These are phyloP conservation scores for Bos javanicus DNA, from an alignment of 2,113 vertebrate species.

Conservation along the genomic window DNA sequence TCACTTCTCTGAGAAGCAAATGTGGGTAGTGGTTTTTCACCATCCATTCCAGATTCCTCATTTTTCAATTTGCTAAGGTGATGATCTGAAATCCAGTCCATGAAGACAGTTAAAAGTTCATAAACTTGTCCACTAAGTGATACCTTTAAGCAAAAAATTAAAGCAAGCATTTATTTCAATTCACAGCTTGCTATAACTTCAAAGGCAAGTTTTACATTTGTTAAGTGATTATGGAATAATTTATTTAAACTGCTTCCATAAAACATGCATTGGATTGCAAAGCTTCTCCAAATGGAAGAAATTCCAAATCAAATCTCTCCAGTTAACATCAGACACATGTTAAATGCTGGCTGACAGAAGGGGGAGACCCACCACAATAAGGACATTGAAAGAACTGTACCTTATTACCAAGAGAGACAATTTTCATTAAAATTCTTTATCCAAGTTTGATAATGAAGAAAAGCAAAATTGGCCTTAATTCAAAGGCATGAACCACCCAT, in stretches of 20 bases:
- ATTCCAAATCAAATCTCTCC: background rate
- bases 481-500: background rate
- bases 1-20: slow-evolving; percentile 57
- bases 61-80: slow-evolving; percentile 76
- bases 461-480: background rate
- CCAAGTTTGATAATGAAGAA: background rate
- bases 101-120: slow-evolving; percentile 84
- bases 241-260: background rate
- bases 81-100: slow-evolving; percentile 90
- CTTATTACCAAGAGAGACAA: background rate
- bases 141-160: slow-evolving; percentile 74
- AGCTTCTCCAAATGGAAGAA: background rate
- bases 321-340: background rate
- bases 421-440: background rate
- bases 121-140: slow-evolving; percentile 73
- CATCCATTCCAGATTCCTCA: slow-evolving; percentile 63
- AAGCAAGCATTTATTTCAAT: slow-evolving; percentile 13
- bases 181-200: background rate
- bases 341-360: background rate
- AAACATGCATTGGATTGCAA: background rate
- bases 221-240: background rate
- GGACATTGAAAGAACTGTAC: background rate
- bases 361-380: background rate
- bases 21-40: slow-evolving; percentile 43
- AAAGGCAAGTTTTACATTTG: slow-evolving; percentile 23